Conservation (phyloP, 2,888 invertebrate genomes). For the Laspeyria flexula region DNA sequence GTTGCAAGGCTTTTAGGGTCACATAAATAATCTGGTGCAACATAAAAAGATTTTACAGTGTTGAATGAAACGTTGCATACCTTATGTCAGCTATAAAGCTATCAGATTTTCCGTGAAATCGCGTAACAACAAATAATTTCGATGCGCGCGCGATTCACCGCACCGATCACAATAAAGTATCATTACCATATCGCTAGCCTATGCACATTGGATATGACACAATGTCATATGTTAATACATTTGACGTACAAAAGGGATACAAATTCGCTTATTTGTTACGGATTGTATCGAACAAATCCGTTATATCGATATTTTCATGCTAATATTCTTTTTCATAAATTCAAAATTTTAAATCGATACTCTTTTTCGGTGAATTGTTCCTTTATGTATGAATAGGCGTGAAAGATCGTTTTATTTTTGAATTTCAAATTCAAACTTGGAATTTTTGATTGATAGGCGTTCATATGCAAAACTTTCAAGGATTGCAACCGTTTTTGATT, state of each 20-base stretch:
- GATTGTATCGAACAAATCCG: slow-evolving; percentile 79
- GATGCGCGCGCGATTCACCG: slow-evolving; percentile 51
- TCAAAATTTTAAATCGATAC: slow-evolving; percentile 57
- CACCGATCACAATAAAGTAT: slow-evolving; percentile 61
- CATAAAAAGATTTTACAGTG: slow-evolving; percentile 8
- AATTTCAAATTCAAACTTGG: slow-evolving; percentile 27
- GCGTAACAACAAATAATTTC: slow-evolving; percentile 53
- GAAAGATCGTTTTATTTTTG: slow-evolving; percentile 52
- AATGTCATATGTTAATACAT: slow-evolving; percentile 72
- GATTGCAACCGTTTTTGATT: slow-evolving; percentile 44
- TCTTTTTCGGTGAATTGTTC: slow-evolving; percentile 56
- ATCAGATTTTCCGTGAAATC: slow-evolving; percentile 57
- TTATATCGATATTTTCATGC: slow-evolving; percentile 76
- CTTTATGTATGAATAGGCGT: slow-evolving; percentile 62
- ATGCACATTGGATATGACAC: slow-evolving; percentile 50
- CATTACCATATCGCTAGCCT: slow-evolving; percentile 58
- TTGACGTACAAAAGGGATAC: slow-evolving; percentile 67
- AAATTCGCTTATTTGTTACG: slow-evolving; percentile 74
- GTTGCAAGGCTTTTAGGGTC: background rate
- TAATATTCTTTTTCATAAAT: slow-evolving; percentile 58
- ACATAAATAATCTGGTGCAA: background rate
- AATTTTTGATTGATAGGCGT: slow-evolving; percentile 44
- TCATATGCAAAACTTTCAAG: slow-evolving; percentile 41
- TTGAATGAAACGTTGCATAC: slow-evolving; percentile 32
- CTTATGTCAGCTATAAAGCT: slow-evolving; percentile 43